Conservation (phyloP, 30 jellyfish, hydroid and myxozoan genomes). For the Cassiopea andromeda region DNA sequence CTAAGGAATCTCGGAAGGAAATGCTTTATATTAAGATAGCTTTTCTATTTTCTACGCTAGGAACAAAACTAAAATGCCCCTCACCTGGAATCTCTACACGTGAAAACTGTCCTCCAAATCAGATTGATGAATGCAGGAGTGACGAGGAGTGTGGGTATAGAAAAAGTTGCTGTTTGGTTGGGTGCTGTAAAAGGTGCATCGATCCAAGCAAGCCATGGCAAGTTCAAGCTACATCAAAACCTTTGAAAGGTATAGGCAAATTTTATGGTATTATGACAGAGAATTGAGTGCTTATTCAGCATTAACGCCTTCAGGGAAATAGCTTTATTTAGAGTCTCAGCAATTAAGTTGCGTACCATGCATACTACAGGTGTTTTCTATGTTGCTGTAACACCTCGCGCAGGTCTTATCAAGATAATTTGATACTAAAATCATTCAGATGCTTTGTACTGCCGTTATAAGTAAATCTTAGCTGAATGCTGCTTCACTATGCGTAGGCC, state of each 20-base stretch:
- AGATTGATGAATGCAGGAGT: constrained; percentile 9
- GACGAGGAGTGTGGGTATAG: constrained; percentile 22
- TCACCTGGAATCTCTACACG: background rate
- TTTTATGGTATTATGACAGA: background rate
- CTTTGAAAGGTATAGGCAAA: background rate
- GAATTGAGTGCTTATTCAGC: background rate
- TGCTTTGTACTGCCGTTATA: too few relatives aligned
- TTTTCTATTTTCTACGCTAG: background rate
- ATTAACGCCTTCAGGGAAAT: too few relatives aligned
- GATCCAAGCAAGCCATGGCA: constrained; percentile 25
- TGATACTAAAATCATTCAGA: too few relatives aligned
- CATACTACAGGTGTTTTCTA: too few relatives aligned
- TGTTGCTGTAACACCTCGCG: too few relatives aligned
- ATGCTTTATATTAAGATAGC: background rate
- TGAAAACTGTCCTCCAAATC: constrained; percentile 1
- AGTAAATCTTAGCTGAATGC: too few relatives aligned
- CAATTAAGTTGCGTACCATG: too few relatives aligned
- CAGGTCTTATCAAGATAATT: too few relatives aligned
- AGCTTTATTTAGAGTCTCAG: too few relatives aligned
- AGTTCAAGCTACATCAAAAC: background rate
- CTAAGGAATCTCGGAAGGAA: too few relatives aligned
- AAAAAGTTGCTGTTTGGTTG: constrained; percentile 25
- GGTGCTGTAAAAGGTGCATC: constrained; percentile 21
- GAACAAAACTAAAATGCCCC: constrained; percentile 27
- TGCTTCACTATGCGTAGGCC: too few relatives aligned